phyloP scores from a whole-genome alignment of 2,797 vertebrate species.

The Eidolon dupreanum region DNA sequence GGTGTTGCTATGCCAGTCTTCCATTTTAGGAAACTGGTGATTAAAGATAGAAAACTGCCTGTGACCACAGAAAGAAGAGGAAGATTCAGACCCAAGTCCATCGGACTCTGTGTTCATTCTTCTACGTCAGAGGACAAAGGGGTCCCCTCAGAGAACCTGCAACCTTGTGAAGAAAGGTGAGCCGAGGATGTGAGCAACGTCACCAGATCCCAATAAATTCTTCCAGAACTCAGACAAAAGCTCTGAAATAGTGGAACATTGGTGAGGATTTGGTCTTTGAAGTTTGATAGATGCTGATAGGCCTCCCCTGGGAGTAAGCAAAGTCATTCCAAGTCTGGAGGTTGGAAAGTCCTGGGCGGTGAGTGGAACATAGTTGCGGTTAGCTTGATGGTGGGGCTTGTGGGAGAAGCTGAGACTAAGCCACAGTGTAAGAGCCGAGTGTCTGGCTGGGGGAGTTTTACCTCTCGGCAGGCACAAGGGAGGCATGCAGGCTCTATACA shows the following conservation, averaged over 20 bases:
- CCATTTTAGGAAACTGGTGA: not conserved
- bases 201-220: not conserved
- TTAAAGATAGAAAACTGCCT: not conserved
- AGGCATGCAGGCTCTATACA: not conserved
- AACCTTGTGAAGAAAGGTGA: not conserved
- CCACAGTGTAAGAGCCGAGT: rapidly evolving
- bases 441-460: not conserved
- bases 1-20: not conserved
- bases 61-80: not conserved
- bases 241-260: not conserved
- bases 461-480: not conserved
- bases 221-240: not conserved
- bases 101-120: not conserved
- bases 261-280: not conserved
- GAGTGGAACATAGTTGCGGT: not conserved
- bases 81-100: not conserved
- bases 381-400: not conserved
- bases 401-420: not conserved
- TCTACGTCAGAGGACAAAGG: not conserved
- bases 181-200: not conserved
- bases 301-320: not conserved
- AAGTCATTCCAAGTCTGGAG: not conserved
- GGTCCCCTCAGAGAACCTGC: not conserved
- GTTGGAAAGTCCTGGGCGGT: not conserved
- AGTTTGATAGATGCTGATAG: not conserved